Evolutionary conservation across 2,113 vertebrate species (phyloP).

Genomic region (Motacilla tschutschensis): DNA sequence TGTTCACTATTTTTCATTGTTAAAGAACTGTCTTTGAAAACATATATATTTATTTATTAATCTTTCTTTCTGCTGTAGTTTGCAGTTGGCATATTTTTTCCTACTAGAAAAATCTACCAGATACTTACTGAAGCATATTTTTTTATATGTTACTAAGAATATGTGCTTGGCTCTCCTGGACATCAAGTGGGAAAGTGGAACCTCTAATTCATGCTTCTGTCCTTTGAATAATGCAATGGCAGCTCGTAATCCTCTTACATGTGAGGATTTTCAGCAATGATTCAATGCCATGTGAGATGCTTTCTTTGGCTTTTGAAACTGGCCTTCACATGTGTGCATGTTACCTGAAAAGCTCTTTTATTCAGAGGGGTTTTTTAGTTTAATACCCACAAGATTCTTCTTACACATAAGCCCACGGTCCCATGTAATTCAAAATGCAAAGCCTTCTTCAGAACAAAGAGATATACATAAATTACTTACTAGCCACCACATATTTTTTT

Average conservation of each 20-base stretch:
- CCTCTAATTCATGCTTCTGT: constrained; percentile 40
- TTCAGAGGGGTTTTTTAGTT: background rate
- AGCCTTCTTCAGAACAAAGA: background rate
- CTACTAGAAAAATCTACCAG: background rate
- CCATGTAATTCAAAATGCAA: constrained; percentile 3
- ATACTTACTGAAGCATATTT: background rate
- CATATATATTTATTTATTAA: background rate
- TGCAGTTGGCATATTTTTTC: background rate
- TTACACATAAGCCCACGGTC: background rate
- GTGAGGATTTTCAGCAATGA: constrained; percentile 26
- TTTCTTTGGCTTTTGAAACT: constrained; percentile 25
- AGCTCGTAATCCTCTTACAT: constrained; percentile 33
- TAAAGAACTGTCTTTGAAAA: background rate
- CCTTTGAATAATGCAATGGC: constrained; percentile 35
- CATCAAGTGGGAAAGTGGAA: constrained; percentile 20
- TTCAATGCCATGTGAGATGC: background rate
- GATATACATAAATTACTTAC: background rate
- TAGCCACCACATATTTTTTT: background rate
- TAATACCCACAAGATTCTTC: background rate
- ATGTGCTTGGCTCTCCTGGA: constrained; percentile 10
- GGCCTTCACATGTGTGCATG: background rate
- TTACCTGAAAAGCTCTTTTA: background rate
- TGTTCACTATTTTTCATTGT: background rate
- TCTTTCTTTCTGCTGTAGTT: background rate
- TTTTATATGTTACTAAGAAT: background rate